Base-by-base conservation (phyloP, 2,113 vertebrate species). In the Athene cunicularia region DNA sequence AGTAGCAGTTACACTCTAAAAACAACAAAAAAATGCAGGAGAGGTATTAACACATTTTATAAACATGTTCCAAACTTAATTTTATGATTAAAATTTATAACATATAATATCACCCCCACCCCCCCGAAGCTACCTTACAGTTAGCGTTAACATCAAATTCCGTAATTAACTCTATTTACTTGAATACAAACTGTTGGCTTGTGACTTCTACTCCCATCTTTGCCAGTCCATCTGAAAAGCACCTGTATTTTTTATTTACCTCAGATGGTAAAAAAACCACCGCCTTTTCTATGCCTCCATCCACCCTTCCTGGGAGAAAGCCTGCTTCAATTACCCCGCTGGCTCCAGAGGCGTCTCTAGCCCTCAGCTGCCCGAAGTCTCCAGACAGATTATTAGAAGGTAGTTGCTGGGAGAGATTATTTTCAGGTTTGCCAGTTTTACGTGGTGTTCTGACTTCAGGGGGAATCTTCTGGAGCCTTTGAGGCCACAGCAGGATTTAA, bases 401-500 rank as follows among this genome's bases (percentile, higher is more conserved):
- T 0, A 43, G 12, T 1, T 37, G 20, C n/a, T 6, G 33, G 26
- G 14, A 74, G 18, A 45, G 19, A 14, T 11, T 8, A 12, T 20
- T 39, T 39, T 10, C 27, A 35, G 13, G 9, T 47, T 49, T 45
- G 18, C 58, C 74, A 26, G 56, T 45, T 67, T 53, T 24, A 33
- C 1, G 9, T 12, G 1, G 14, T 12, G 33, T 10, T 55, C 49
- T 14, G 45, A 9, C 73, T 43, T 16, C 3, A 39, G 18, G 3
- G 52, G 3, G 11, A 53, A 28, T 2, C 1, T 3, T 2, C 1
- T 3, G 28, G 4, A 87, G 15, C 3, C 33, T 22, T 5, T 13
- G 21, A 19, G 16, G 12, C 22, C 28, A 23, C 59, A 5, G 53
- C 28, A 3, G 1, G 6, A 7, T 2, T 12, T 16, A 8, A 32